phyloP scores from a whole-genome alignment of 2,797 vertebrate genomes.

The Carcharodon carcharias region DNA sequence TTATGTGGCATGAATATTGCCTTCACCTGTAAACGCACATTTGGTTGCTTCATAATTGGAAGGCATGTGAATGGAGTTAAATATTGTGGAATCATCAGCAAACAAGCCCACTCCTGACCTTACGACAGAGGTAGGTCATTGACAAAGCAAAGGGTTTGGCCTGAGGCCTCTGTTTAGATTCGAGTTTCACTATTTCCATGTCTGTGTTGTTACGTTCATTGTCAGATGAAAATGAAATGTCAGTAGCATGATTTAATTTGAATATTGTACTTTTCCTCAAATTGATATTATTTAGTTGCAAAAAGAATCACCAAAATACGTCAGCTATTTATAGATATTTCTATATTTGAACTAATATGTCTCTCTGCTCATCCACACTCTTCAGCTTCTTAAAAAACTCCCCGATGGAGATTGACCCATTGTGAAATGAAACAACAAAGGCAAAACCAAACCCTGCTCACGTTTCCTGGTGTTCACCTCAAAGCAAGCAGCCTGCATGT shows the following conservation, averaged over 20 bases:
- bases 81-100: background rate
- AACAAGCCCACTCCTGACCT: background rate
- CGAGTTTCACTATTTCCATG: background rate
- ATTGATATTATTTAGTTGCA: background rate
- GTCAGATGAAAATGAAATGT: background rate
- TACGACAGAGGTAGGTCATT: background rate
- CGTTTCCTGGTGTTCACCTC: background rate
- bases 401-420: background rate
- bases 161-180: background rate
- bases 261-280: background rate
- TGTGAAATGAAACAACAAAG: background rate
- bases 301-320: background rate
- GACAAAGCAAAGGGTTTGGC: background rate
- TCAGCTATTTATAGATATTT: background rate
- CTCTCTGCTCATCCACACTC: background rate
- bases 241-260: background rate
- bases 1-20: background rate
- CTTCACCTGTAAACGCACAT: background rate
- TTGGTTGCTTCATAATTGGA: background rate
- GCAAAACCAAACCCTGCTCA: background rate
- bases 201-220: background rate
- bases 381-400: background rate
- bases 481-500: background rate
- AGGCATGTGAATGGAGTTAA: background rate
- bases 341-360: background rate